A percentile compares a stretch with the other conserved stretches of the same genome.
Conservation (phyloP, 2,888 invertebrate species). For the Agonum fuliginosum region DNA sequence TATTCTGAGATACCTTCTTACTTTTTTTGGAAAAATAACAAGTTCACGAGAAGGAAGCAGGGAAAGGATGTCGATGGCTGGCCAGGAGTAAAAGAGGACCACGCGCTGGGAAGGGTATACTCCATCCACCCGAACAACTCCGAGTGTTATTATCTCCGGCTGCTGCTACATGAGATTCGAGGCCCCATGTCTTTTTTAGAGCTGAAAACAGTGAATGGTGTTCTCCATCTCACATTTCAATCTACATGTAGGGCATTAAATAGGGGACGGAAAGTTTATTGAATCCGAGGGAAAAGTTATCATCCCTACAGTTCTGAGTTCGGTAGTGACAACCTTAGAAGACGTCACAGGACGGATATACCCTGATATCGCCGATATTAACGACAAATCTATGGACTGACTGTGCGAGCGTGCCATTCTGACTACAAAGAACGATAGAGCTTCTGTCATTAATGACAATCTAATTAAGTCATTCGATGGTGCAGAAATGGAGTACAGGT, state of each 20-base stretch:
- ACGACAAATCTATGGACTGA: too few species aligned
- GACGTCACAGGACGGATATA: too few species aligned
- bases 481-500: too few species aligned
- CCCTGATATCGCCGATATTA: too few species aligned
- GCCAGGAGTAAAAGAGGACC: slow-evolving; percentile 21
- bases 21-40: slow-evolving; percentile 61
- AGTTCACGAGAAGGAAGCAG: slow-evolving; percentile 60
- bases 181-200: slow-evolving; percentile 66
- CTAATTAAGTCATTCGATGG: too few species aligned
- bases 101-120: slow-evolving; percentile 60
- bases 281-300: too few species aligned
- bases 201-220: slow-evolving; percentile 39
- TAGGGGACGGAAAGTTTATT: too few species aligned
- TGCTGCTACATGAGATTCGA: slow-evolving; percentile 65
- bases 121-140: slow-evolving; percentile 59
- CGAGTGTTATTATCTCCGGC: slow-evolving; percentile 60
- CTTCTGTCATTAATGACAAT: too few species aligned
- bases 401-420: too few species aligned
- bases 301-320: too few species aligned
- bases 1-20: slow-evolving; percentile 61
- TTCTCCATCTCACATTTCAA: slow-evolving; percentile 27
- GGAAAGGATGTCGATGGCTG: slow-evolving; percentile 54
- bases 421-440: too few species aligned
- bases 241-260: slow-evolving; percentile 39
- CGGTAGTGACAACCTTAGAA: too few species aligned